Evolutionary conservation across 1,140 invertebrate genomes (phyloP), one percentile per base, ranked within the genome.

Genomic region (Pomacea maculata): DNA sequence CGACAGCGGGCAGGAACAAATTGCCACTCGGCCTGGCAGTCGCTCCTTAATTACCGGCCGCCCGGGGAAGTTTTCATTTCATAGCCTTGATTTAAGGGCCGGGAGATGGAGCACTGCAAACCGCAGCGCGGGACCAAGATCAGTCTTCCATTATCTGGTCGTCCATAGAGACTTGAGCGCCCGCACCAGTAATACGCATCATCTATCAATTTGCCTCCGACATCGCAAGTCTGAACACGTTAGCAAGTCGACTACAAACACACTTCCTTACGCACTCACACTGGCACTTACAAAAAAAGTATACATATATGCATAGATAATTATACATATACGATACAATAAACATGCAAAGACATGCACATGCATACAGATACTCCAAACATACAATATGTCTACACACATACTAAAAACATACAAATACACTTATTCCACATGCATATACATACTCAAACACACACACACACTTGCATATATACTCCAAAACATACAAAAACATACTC

Each of bases 1-100:
- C 34, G 74, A 75, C 54, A 57, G 61, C 25, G 52, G 25, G 34
- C 61, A 29, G 29, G 25, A 55, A 75, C 74, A 75, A 75, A 75
- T 75, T 75, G 74, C 74, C 74, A 55, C 74, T 57, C 54, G 54
- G 29, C 34, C 54, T 75, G 74, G 74, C 74, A 75, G 34, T 63
- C 74, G 15, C 25, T 75, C 61, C 74, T 75, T 75, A 75, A 75
- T 75, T 75, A 75, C 74, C 29, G 54, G 25, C 74, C 54, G 74
- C 29, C 34, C 54, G 52, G 61, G 61, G 74, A 55, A 63, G 74
- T 75, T 75, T 75, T 75, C 74, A 75, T 75, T 75, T 75, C 74
- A 75, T 75, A 75, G 74, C 74, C 61, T 55, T 75, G 74, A 75
- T 75, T 75, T 75, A 75, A 75, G 55, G 67, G 67, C 21, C 74